Evolutionary conservation across 2,797 vertebrate genomes (phyloP).

Genomic region (Monodelphis domestica): DNA sequence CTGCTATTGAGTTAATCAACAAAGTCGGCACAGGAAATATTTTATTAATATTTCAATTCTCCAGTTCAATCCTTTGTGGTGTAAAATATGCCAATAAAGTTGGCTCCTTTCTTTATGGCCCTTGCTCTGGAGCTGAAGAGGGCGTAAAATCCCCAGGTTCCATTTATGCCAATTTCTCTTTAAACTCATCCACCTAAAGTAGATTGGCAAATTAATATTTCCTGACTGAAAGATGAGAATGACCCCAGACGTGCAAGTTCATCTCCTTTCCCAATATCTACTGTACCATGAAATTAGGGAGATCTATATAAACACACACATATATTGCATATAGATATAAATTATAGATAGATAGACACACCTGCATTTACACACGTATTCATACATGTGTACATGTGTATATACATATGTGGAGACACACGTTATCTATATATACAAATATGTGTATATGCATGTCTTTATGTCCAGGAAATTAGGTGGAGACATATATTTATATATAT

Average conservation of each 20-base stretch:
- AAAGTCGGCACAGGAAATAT: constrained; percentile 68
- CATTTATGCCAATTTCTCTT: constrained; percentile 59
- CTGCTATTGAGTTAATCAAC: constrained; percentile 75
- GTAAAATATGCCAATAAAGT: constrained; percentile 63
- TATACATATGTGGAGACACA: too few species aligned
- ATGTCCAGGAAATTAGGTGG: too few species aligned
- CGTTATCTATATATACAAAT: too few species aligned
- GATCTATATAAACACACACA: constrained; percentile 41
- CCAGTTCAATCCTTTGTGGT: constrained; percentile 64
- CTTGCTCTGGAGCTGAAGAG: constrained; percentile 37
- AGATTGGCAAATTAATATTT: constrained; percentile 69
- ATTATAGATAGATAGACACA: not conserved
- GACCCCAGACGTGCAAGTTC: constrained; percentile 65
- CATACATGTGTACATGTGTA: too few species aligned
- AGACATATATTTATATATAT: too few species aligned
- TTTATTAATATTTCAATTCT: constrained; percentile 81
- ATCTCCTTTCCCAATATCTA: constrained; percentile 62
- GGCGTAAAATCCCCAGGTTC: constrained; percentile 39
- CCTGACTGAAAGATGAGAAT: constrained; percentile 68
- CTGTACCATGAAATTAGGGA: constrained; percentile 54
- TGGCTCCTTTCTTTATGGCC: constrained; percentile 65
- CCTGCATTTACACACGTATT: too few species aligned
- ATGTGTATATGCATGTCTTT: too few species aligned
- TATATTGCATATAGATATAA: constrained; percentile 7
- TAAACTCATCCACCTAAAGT: constrained; percentile 55